Conservation (phyloP, 2,888 invertebrate genomes). For the Thereva nobilitata region DNA sequence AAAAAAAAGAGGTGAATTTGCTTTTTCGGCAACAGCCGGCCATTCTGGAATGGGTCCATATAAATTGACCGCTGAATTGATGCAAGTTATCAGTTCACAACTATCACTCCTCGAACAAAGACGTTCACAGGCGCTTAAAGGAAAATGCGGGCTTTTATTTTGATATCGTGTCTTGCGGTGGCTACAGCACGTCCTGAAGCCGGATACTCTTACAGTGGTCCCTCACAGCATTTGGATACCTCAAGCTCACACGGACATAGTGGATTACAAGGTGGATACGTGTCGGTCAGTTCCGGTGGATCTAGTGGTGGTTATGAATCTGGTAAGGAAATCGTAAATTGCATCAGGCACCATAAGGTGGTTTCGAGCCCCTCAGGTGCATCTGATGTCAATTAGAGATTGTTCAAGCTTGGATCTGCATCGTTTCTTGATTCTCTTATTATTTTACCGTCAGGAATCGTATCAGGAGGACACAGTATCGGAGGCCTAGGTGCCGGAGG, state of each 20-base stretch:
- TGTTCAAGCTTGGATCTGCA: too few species aligned
- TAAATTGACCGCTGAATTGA: constrained; percentile 31
- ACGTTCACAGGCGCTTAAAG: not conserved
- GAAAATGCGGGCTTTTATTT: constrained; percentile 41
- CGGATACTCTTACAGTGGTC: constrained; percentile 46
- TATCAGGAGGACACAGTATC: too few species aligned
- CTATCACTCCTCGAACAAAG: constrained; percentile 64
- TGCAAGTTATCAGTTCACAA: constrained; percentile 31
- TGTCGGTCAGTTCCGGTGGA: constrained; percentile 8
- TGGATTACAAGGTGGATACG: constrained; percentile 20
- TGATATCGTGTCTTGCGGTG: constrained; percentile 42
- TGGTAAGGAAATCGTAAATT: not conserved
- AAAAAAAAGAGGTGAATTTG: constrained; percentile 24
- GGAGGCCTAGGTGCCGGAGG: not conserved
- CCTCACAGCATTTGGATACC: constrained; percentile 53
- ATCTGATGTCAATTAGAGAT: not conserved
- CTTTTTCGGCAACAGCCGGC: constrained; percentile 25
- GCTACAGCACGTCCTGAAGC: constrained; percentile 44
- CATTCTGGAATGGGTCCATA: constrained; percentile 34
- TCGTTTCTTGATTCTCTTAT: too few species aligned
- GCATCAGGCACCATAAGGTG: not conserved
- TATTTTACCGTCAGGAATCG: too few species aligned
- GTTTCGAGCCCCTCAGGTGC: not conserved
- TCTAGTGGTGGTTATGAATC: constrained; percentile 3
- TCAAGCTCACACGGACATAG: constrained; percentile 58